Evolutionary conservation across 2,113 vertebrate species (phyloP).

Genomic region (Phrynocephalus versicolor): DNA sequence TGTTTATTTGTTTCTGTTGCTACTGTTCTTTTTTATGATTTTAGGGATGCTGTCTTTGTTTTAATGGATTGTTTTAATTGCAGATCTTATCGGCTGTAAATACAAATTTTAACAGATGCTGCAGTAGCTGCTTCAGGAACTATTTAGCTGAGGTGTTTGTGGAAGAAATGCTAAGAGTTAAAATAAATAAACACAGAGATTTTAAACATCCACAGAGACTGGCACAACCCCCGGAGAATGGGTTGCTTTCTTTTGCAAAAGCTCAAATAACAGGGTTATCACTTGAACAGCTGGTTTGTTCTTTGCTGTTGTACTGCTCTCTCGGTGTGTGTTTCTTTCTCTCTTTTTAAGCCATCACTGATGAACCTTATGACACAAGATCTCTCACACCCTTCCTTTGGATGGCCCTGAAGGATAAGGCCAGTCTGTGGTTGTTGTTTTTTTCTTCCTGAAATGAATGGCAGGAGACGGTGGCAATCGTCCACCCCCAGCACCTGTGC

Average conservation of each 20-base stretch:
- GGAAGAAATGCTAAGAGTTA: neutral
- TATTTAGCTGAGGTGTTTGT: neutral
- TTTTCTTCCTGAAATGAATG: conserved; percentile 55
- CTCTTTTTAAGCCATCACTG: conserved; percentile 33
- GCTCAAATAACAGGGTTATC: neutral
- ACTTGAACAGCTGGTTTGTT: neutral
- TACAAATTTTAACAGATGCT: neutral
- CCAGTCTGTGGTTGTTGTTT: conserved; percentile 58
- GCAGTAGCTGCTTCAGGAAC: neutral
- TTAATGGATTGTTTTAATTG: neutral
- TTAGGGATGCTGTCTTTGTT: neutral
- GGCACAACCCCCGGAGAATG: neutral
- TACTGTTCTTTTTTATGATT: neutral
- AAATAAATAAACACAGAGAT: neutral
- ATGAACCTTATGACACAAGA: neutral
- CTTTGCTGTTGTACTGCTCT: neutral
- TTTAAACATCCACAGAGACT: neutral
- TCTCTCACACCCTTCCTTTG: conserved; percentile 43
- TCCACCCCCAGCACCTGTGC: conserved; percentile 67
- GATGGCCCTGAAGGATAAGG: conserved; percentile 37
- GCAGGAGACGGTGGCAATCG: conserved; percentile 17
- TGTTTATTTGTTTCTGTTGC: neutral
- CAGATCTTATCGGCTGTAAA: neutral
- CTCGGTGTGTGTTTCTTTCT: too few relatives aligned
- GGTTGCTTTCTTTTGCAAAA: neutral